Evolutionary conservation across 53 echinoderm and acorn worm species (phyloP).

Genomic region (Glandiceps talaboti): DNA sequence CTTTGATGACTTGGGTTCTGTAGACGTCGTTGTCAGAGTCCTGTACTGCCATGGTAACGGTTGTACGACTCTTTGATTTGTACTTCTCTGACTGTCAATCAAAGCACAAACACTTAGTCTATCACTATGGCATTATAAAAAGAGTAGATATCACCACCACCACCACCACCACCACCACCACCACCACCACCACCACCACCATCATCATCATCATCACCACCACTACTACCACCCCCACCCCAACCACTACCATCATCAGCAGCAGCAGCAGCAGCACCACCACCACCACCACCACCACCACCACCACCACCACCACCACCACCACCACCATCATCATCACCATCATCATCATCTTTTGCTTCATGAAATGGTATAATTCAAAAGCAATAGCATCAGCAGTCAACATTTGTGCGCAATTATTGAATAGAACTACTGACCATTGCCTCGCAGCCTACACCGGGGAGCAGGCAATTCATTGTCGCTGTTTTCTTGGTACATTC

Average conservation of each 20-base stretch:
- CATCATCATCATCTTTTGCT: background rate
- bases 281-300: background rate
- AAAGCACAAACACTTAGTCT: no score
- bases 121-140: no score
- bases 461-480: background rate
- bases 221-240: background rate
- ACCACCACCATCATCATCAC: background rate
- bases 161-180: constrained; percentile 1
- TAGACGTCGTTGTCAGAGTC: background rate
- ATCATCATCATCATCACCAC: background rate
- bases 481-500: background rate
- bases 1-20: background rate
- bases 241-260: background rate
- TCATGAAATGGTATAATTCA: no score
- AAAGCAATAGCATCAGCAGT: no score
- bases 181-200: constrained; percentile 1
- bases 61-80: background rate
- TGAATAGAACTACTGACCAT: no score
- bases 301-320: background rate
- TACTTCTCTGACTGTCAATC: background rate
- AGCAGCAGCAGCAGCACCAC: background rate
- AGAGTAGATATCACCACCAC: background rate
- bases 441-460: background rate
- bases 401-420: no score
- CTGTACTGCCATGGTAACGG: background rate